A percentile compares a stretch with the other conserved stretches of the same genome.
Conservation (phyloP, 2,113 vertebrate genomes). For the Alligator sinensis region DNA sequence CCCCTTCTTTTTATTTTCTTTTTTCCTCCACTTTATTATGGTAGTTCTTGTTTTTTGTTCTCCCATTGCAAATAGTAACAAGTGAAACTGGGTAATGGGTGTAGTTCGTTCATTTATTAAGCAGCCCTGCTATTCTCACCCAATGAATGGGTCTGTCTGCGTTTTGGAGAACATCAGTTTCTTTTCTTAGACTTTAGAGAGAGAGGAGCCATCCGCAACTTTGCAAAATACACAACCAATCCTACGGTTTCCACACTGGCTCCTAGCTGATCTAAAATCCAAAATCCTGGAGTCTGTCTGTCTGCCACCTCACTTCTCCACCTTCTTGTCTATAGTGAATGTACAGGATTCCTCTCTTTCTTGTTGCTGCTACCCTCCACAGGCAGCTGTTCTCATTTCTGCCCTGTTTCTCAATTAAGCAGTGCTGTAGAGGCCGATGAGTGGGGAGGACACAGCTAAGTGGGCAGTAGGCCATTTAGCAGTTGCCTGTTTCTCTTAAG, state of each 20-base stretch:
- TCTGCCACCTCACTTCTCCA: too few relatives aligned
- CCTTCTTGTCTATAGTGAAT: not conserved
- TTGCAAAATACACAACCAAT: not conserved
- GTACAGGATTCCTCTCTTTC: not conserved
- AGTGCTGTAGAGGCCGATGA: not conserved
- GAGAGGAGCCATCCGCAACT: not conserved
- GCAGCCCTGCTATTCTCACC: not conserved
- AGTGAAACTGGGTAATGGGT: not conserved
- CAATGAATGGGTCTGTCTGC: not conserved
- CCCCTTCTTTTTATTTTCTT: not conserved
- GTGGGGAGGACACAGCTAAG: not conserved
- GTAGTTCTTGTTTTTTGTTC: not conserved
- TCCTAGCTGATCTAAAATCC: not conserved
- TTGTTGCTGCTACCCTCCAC: not conserved
- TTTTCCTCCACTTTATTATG: not conserved
- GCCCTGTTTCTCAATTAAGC: not conserved
- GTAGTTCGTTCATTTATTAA: not conserved
- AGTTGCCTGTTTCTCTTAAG: not conserved
- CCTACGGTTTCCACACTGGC: not conserved
- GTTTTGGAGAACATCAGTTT: not conserved
- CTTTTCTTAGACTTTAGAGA: not conserved
- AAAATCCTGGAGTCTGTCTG: too few relatives aligned
- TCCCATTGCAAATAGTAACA: not conserved
- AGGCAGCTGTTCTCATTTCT: not conserved
- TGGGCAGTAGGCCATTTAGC: not conserved